phyloP scores from a whole-genome alignment of 37 sponge, comb jelly and placozoan genomes.

The Corticium candelabrum region DNA sequence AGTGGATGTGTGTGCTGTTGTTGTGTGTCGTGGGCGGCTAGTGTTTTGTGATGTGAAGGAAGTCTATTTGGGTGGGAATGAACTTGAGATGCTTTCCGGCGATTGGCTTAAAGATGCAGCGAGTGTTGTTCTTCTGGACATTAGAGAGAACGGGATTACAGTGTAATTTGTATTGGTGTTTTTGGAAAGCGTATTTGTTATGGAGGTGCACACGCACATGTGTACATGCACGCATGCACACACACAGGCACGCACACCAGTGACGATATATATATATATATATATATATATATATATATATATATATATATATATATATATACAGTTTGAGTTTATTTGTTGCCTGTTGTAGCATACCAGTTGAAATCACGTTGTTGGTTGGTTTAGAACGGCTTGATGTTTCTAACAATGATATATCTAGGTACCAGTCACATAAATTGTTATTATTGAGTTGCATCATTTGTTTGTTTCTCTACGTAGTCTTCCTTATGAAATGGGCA shows the following conservation, averaged over 20 bases:
- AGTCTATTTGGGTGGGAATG: constrained; percentile 33
- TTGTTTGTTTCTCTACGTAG: too few species aligned
- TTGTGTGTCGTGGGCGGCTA: too few species aligned
- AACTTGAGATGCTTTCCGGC: constrained; percentile 14
- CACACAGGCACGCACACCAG: too few species aligned
- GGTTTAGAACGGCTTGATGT: constrained; percentile 59
- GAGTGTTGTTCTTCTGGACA: constrained; percentile 38
- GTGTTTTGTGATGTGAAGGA: too few species aligned
- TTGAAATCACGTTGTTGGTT: constrained; percentile 20
- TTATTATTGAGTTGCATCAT: background rate
- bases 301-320: too few species aligned
- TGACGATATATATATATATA: background rate
- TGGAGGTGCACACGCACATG: too few species aligned
- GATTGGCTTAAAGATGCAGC: constrained; percentile 13
- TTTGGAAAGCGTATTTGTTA: too few species aligned
- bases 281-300: too few species aligned
- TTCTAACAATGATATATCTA: constrained; percentile 53
- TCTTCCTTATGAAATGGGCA: constrained; percentile 54
- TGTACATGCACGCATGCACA: background rate
- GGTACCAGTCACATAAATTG: constrained; percentile 23
- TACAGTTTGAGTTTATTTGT: background rate
- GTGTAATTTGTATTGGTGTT: too few species aligned
- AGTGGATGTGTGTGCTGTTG: too few species aligned
- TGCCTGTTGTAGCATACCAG: constrained; percentile 46
- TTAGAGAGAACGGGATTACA: constrained; percentile 57